Percentiles rank a stretch among this genome's conserved stretches.
Evolutionary conservation across 2,888 invertebrate genomes (phyloP).

Genomic region (Crioceris asparagi): DNA sequence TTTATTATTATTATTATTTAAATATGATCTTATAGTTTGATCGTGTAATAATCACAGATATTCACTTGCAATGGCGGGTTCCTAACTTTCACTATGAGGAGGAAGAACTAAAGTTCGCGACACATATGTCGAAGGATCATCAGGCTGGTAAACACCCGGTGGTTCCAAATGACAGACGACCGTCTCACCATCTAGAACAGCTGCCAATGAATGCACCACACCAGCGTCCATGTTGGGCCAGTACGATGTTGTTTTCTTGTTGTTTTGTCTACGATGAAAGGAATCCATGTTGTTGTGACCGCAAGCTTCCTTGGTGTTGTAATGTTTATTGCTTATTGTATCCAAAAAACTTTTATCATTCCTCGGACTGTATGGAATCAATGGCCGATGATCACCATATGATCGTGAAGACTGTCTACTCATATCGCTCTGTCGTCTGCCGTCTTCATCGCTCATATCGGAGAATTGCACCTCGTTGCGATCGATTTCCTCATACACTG

Average conservation of each 20-base stretch:
- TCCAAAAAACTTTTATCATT: conserved; percentile 43
- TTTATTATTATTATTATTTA: conserved; percentile 10
- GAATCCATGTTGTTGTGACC: conserved; percentile 40
- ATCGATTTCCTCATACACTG: conserved; percentile 74
- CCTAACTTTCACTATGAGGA: conserved; percentile 52
- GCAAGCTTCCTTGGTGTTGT: too few relatives aligned
- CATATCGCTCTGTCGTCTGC: conserved; percentile 60
- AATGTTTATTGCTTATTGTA: conserved; percentile 24
- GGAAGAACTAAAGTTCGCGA: conserved; percentile 46
- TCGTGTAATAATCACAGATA: conserved; percentile 41
- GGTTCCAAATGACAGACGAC: conserved; percentile 81
- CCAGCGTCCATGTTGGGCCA: conserved; percentile 40
- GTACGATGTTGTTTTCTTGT: conserved; percentile 35
- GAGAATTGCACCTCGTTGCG: conserved; percentile 60
- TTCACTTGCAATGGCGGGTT: conserved; percentile 40
- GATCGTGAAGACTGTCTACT: conserved; percentile 62
- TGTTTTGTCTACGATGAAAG: conserved; percentile 35
- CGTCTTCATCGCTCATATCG: conserved; percentile 71
- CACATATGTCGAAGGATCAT: conserved; percentile 39
- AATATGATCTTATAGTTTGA: conserved; percentile 35
- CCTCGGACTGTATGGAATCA: conserved; percentile 66
- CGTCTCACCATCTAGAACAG: conserved; percentile 75
- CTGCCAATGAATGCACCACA: conserved; percentile 55
- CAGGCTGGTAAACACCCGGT: conserved; percentile 41
- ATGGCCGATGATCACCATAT: conserved; percentile 70